Evolutionary conservation across 2,888 invertebrate species (phyloP).

Genomic region (Heliconius ethilla): DNA sequence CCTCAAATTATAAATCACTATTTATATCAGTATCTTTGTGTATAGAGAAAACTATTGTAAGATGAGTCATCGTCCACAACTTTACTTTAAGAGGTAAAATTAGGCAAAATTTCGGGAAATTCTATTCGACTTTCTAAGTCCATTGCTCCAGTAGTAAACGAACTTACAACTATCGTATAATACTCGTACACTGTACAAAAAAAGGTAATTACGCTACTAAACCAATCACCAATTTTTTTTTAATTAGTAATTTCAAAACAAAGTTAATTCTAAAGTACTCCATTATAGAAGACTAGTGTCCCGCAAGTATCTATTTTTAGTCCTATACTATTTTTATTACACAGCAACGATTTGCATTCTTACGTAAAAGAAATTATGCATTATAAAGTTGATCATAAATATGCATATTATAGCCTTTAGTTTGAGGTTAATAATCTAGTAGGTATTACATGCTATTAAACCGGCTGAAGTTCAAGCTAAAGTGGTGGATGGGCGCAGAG

Average conservation of each 20-base stretch:
- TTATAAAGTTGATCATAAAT: slow-evolving; percentile 12
- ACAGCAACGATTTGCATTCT: background rate
- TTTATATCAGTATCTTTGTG: background rate
- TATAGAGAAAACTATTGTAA: background rate
- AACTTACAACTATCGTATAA: background rate
- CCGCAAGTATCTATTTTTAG: slow-evolving; percentile 12
- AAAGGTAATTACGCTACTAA: too few species aligned
- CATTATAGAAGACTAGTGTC: background rate
- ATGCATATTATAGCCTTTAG: background rate
- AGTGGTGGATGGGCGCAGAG: background rate
- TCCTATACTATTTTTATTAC: slow-evolving; percentile 6
- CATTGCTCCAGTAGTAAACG: background rate
- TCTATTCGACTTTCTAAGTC: background rate
- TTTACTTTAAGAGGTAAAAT: background rate
- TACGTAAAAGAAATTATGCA: slow-evolving; percentile 13
- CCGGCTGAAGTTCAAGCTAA: background rate
- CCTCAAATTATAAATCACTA: background rate
- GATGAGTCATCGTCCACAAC: background rate
- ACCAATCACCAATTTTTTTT: too few species aligned
- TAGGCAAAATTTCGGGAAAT: background rate
- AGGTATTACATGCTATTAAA: slow-evolving; percentile 9
- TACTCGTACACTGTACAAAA: background rate
- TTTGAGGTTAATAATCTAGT: slow-evolving; percentile 10
- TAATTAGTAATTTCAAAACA: background rate
- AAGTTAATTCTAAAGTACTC: background rate